Conservation (phyloP, 2,797 vertebrate species). For the Glyptemys insculpta region DNA sequence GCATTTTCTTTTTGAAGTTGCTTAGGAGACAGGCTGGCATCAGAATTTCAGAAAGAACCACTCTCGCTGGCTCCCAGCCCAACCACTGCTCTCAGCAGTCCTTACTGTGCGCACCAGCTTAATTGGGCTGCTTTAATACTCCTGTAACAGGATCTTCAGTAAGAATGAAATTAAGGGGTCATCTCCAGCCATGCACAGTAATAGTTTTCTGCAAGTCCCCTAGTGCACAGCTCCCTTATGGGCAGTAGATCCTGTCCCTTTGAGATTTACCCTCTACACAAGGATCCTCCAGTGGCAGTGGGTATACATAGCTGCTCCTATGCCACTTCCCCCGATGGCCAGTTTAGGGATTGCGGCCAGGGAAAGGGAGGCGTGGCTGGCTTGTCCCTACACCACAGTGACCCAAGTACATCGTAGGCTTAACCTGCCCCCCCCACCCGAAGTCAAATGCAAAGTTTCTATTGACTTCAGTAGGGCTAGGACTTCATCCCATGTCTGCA, state of each 20-base stretch:
- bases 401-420: background rate
- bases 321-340: background rate
- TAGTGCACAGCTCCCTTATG: background rate
- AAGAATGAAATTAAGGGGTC: background rate
- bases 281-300: background rate
- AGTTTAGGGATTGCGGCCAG: background rate
- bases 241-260: background rate
- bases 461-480: background rate
- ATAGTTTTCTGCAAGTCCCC: background rate
- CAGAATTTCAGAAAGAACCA: background rate
- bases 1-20: conserved; percentile 32
- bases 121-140: background rate
- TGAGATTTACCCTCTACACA: background rate
- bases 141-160: background rate
- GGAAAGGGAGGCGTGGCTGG: background rate
- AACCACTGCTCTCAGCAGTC: background rate
- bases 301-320: background rate
- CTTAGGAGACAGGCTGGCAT: conserved; percentile 18
- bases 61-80: background rate
- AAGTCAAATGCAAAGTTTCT: background rate
- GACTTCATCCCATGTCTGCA: background rate
- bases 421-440: background rate
- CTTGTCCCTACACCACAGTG: background rate
- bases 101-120: background rate
- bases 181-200: background rate